These are phyloP conservation scores for Nomada ferruginata DNA, from an alignment of 2,888 invertebrate species.

Conservation along the genomic window DNA sequence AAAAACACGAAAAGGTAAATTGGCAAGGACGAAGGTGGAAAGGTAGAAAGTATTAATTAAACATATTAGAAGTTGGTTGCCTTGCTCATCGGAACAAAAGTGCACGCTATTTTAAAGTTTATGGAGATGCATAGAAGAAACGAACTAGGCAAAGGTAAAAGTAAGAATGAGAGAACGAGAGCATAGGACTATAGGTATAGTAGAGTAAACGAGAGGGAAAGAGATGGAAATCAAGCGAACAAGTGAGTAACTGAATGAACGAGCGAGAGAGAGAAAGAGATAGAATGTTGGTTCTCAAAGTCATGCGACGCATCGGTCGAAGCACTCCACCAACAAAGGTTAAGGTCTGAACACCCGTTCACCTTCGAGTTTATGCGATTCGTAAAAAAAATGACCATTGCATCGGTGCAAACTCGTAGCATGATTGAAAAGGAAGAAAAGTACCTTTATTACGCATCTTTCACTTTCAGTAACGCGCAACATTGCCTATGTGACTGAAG, in stretches of 20 bases:
- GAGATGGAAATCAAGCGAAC: slow-evolving; percentile 45
- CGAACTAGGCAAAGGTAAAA: slow-evolving; percentile 23
- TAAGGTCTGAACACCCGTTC: slow-evolving; percentile 64
- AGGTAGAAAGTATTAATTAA: background rate
- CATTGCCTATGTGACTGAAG: slow-evolving; percentile 9
- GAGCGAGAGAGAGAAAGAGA: slow-evolving; percentile 38
- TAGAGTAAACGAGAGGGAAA: slow-evolving; percentile 20
- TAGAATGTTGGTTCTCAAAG: slow-evolving; percentile 61
- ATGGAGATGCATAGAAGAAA: background rate
- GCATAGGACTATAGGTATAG: slow-evolving; percentile 15
- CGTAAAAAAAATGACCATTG: slow-evolving; percentile 40
- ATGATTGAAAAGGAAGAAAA: slow-evolving; percentile 42
- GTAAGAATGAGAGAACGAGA: slow-evolving; percentile 20
- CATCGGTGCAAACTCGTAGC: slow-evolving; percentile 15
- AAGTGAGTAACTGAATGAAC: slow-evolving; percentile 55
- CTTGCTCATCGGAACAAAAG: slow-evolving; percentile 14
- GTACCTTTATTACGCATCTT: slow-evolving; percentile 49
- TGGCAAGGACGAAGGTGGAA: background rate
- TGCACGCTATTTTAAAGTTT: background rate
- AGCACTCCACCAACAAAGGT: slow-evolving; percentile 65
- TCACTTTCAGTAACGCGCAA: slow-evolving; percentile 50
- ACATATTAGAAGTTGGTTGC: background rate
- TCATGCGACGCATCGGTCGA: slow-evolving; percentile 68
- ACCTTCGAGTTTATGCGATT: slow-evolving; percentile 56
- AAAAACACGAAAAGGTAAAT: background rate